These are phyloP conservation scores for Chironomus tepperi DNA, from an alignment of 1,140 invertebrate species.

Conservation along the genomic window DNA sequence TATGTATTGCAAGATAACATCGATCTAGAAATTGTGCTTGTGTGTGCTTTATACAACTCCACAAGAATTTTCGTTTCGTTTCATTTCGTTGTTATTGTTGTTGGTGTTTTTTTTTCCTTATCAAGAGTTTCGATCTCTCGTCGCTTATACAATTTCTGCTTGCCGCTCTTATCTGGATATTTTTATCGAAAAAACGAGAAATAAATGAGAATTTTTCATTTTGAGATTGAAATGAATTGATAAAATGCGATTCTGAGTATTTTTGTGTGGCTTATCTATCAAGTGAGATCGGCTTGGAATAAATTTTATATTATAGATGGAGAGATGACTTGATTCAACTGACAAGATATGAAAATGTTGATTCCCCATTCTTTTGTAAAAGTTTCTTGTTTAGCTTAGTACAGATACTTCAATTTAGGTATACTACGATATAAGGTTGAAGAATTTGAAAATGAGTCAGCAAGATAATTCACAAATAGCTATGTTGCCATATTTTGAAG, in stretches of 20 bases:
- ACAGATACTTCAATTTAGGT: background rate
- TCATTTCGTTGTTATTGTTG: conserved; percentile 13
- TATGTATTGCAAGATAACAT: background rate
- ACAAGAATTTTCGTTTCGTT: conserved; percentile 13
- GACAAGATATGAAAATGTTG: background rate
- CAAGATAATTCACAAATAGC: background rate
- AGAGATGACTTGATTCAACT: conserved; percentile 6
- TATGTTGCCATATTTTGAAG: background rate
- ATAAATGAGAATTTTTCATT: conserved; percentile 24
- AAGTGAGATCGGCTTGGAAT: background rate
- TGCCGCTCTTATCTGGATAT: background rate
- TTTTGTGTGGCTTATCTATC: conserved; percentile 2
- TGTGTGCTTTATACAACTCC: conserved; percentile 12
- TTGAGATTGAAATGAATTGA: conserved; percentile 12
- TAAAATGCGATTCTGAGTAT: conserved; percentile 23
- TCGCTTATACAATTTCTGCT: conserved; percentile 21
- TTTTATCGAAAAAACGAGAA: conserved; percentile 18
- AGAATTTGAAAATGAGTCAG: conserved; percentile 13
- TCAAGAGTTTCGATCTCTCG: background rate
- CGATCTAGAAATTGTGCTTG: conserved; percentile 6
- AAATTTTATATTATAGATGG: conserved; percentile 14
- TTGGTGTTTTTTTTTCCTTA: conserved; percentile 19
- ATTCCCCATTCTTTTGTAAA: conserved; percentile 10
- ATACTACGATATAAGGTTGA: background rate
- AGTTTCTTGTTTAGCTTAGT: background rate